Conservation (phyloP, 2,888 invertebrate species). For the Cylindroiulus punctatus region DNA sequence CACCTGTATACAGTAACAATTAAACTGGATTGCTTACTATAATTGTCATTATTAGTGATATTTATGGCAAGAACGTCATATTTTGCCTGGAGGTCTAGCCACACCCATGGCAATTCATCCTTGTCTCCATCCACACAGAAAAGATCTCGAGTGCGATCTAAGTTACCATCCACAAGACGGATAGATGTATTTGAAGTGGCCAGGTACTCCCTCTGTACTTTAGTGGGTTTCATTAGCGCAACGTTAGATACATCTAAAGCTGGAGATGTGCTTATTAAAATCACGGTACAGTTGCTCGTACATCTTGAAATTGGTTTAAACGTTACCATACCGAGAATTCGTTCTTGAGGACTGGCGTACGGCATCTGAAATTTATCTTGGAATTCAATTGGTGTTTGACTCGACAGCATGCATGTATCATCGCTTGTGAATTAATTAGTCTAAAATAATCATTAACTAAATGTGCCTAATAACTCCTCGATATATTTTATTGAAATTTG, state of each 20-base stretch:
- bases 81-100: background rate
- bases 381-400: background rate
- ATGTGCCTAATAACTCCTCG: too few species aligned
- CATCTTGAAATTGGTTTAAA: background rate
- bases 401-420: too few species aligned
- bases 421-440: too few species aligned
- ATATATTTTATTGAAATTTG: too few species aligned
- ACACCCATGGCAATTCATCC: background rate
- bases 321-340: background rate
- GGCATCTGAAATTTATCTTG: background rate
- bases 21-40: background rate
- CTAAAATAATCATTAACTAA: too few species aligned
- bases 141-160: background rate
- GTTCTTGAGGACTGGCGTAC: background rate
- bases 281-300: background rate
- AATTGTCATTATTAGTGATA: background rate
- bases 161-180: background rate
- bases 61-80: background rate
- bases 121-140: background rate
- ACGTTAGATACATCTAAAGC: background rate
- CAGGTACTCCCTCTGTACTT: background rate
- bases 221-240: background rate
- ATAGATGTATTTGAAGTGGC: background rate
- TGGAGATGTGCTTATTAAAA: background rate
- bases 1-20: background rate